Evolutionary conservation across 2,888 invertebrate species (phyloP).

Genomic region (Lamellibrachia satsuma): DNA sequence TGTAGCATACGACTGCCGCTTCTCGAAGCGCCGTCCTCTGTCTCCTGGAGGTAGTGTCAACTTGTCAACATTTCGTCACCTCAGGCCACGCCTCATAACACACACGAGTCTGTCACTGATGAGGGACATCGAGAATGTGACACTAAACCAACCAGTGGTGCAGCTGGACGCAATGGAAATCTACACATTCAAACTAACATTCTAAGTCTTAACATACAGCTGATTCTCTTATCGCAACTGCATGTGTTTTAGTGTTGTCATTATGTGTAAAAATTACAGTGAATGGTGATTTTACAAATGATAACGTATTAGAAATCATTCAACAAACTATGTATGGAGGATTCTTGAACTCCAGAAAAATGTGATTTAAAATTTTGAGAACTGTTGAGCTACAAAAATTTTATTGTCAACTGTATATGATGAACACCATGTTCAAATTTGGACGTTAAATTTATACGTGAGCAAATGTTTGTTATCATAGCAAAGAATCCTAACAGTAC

Average conservation of each 20-base stretch:
- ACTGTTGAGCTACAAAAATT: background rate
- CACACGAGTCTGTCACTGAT: slow-evolving; percentile 35
- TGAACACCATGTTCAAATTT: background rate
- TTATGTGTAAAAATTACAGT: background rate
- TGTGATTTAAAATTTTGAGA: background rate
- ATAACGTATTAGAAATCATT: background rate
- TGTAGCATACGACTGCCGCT: slow-evolving; percentile 71
- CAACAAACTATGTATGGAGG: background rate
- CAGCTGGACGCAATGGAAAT: slow-evolving; percentile 36
- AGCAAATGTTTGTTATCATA: no score
- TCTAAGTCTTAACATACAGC: slow-evolving; percentile 25
- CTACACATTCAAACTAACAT: slow-evolving; percentile 31
- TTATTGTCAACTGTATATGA: background rate
- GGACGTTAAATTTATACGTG: background rate
- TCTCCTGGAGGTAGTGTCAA: background rate
- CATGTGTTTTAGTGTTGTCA: background rate
- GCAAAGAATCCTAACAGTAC: no score
- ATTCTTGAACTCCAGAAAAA: background rate
- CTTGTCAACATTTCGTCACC: slow-evolving; percentile 14
- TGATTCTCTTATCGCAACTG: background rate
- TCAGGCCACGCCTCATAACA: background rate
- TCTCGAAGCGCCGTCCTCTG: slow-evolving; percentile 62
- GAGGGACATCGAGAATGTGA: slow-evolving; percentile 24
- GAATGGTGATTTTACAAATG: background rate
- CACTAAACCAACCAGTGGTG: background rate